phyloP scores from a whole-genome alignment of 2,113 vertebrate species.

The Rostratula benghalensis region DNA sequence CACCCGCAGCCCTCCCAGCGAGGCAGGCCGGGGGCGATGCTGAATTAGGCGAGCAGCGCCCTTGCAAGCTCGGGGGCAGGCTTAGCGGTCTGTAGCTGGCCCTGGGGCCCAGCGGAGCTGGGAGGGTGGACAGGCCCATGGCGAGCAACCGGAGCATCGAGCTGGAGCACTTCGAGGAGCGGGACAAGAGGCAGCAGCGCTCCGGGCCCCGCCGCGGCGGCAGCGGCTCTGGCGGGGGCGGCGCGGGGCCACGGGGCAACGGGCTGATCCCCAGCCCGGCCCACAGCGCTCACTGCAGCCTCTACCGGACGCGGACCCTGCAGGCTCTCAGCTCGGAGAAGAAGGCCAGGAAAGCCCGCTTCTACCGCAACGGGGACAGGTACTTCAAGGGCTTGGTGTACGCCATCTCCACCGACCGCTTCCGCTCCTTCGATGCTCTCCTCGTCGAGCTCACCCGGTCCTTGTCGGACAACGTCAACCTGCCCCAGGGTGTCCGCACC shows the following conservation, averaged over 20 bases:
- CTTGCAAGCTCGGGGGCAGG: not conserved
- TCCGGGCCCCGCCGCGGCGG: slow-evolving; percentile 72
- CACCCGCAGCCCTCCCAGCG: not conserved
- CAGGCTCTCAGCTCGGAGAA: slow-evolving; percentile 96
- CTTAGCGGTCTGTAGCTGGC: not conserved
- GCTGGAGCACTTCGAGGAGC: slow-evolving; percentile 94
- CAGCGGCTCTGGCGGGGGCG: slow-evolving; percentile 72
- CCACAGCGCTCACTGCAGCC: slow-evolving; percentile 97
- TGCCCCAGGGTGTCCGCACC: slow-evolving; percentile 92
- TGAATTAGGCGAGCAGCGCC: not conserved
- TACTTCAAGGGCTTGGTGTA: slow-evolving; percentile 97
- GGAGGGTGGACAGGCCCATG: slow-evolving; percentile 60
- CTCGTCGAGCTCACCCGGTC: slow-evolving; percentile 94
- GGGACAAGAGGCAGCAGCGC: slow-evolving; percentile 85
- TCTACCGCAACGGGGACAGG: slow-evolving; percentile 96
- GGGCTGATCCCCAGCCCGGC: slow-evolving; percentile 92
- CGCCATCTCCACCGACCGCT: slow-evolving; percentile 91
- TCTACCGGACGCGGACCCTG: slow-evolving; percentile 94
- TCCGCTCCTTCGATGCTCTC: slow-evolving; percentile 92
- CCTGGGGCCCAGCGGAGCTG: not conserved
- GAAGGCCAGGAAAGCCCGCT: slow-evolving; percentile 92
- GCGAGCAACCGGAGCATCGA: slow-evolving; percentile 87
- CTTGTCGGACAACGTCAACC: slow-evolving; percentile 92
- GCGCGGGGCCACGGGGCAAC: slow-evolving; percentile 80
- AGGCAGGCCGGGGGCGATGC: not conserved